Conservation (phyloP, 2,888 invertebrate genomes). For the Lithophane socia region DNA sequence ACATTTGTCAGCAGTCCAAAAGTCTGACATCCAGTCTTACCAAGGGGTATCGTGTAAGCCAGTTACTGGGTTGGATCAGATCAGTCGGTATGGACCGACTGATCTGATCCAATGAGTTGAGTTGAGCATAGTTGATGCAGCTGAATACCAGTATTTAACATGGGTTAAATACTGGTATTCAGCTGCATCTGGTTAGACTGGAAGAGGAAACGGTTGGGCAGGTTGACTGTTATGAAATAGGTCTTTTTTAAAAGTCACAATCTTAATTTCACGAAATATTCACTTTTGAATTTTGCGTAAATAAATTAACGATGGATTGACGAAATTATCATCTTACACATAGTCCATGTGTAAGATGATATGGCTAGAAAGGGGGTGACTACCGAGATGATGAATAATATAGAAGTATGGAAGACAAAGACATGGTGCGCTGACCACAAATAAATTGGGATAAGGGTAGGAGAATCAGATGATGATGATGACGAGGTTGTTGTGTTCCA, state of each 20-base stretch:
- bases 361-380: not conserved
- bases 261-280: not conserved
- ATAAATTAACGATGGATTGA: not conserved
- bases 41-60: not conserved
- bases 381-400: not conserved
- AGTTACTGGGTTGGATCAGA: not conserved
- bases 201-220: not conserved
- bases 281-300: not conserved
- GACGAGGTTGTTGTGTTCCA: constrained; percentile 60
- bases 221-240: not conserved
- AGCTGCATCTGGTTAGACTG: not conserved
- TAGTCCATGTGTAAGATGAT: not conserved
- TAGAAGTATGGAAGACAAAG: not conserved
- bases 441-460: not conserved
- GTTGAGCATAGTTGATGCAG: too few species aligned
- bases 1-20: not conserved
- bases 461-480: not conserved
- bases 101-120: too few species aligned
- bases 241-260: not conserved
- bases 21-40: not conserved
- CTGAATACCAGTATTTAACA: too few species aligned
- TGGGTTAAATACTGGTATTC: not conserved
- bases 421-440: not conserved
- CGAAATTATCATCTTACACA: too few species aligned
- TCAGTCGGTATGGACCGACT: too few species aligned